A percentile compares a stretch with the other conserved stretches of the same genome.
Conservation (phyloP, 1,140 invertebrate species). For the Liolophura sinensis region DNA sequence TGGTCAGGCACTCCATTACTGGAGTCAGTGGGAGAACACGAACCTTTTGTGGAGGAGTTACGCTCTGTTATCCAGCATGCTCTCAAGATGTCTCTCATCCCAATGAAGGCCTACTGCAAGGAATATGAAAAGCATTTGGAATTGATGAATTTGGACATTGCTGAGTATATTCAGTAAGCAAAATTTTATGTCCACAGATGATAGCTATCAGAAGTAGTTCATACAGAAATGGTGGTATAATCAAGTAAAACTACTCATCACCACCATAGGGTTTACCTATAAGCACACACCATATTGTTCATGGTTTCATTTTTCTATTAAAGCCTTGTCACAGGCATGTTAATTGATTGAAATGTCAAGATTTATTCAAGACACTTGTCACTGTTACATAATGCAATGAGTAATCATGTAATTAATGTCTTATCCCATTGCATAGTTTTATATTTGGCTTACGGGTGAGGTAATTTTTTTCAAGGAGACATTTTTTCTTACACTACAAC, state of each 20-base stretch:
- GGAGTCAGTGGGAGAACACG: conserved; percentile 71
- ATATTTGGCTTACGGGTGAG: no score
- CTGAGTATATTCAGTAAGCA: conserved; percentile 54
- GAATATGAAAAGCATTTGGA: conserved; percentile 57
- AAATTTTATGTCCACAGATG: not conserved
- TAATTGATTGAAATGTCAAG: not conserved
- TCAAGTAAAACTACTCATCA: not conserved
- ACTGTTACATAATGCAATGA: no score
- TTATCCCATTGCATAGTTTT: no score
- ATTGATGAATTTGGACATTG: conserved; percentile 57
- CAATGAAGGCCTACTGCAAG: conserved; percentile 63
- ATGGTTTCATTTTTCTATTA: not conserved
- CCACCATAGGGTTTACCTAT: no score
- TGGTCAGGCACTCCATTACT: conserved; percentile 71
- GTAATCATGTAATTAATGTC: no score
- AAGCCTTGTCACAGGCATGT: no score
- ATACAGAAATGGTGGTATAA: not conserved
- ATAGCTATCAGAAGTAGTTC: no score
- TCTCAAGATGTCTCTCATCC: conserved; percentile 69
- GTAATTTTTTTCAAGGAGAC: no score
- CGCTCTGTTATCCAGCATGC: conserved; percentile 52
- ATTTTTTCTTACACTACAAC: no score
- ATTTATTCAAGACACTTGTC: not conserved
- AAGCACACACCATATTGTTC: not conserved
- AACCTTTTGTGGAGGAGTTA: conserved; percentile 63